Percentiles rank a stretch among this genome's conserved stretches.
phyloP scores from a whole-genome alignment of 2,113 vertebrate species.

The Osmerus mordax region DNA sequence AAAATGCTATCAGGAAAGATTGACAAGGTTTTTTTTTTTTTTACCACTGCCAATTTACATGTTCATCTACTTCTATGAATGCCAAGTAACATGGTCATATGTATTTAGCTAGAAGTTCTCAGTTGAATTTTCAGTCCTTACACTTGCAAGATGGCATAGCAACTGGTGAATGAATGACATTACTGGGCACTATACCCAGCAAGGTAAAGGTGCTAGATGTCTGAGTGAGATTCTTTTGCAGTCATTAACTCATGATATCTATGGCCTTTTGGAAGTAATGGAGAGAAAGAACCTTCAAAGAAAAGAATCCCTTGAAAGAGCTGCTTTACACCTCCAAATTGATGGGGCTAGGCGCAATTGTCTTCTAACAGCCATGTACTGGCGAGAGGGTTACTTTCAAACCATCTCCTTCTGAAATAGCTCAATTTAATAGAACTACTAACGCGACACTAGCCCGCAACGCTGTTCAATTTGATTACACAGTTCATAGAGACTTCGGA shows the following conservation, averaged over 20 bases:
- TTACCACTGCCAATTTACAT: not conserved
- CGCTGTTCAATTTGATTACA: conserved; percentile 73
- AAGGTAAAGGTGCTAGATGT: not conserved
- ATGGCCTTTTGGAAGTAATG: conserved; percentile 31
- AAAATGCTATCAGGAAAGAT: not conserved
- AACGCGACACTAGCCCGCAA: conserved; percentile 66
- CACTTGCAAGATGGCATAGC: not conserved
- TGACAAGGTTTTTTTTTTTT: not conserved
- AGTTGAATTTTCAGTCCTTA: too few relatives aligned
- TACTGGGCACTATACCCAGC: not conserved
- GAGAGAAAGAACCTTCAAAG: conserved; percentile 50
- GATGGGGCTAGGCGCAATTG: conserved; percentile 54
- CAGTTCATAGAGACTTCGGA: conserved; percentile 66
- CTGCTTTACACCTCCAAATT: conserved; percentile 59
- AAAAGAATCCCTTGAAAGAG: conserved; percentile 51
- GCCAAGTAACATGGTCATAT: too few relatives aligned
- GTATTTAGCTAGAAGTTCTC: too few relatives aligned
- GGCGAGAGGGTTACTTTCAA: conserved; percentile 58
- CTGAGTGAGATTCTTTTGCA: conserved; percentile 50
- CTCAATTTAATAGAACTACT: conserved; percentile 71
- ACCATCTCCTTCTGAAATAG: conserved; percentile 62
- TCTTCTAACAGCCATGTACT: conserved; percentile 62
- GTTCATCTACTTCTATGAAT: not conserved
- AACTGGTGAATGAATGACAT: not conserved
- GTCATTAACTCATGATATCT: conserved; percentile 49